Evolutionary conservation across 2,113 vertebrate species (phyloP), one percentile per base, ranked within the genome.

Genomic region (Gymnocephalus cernua): DNA sequence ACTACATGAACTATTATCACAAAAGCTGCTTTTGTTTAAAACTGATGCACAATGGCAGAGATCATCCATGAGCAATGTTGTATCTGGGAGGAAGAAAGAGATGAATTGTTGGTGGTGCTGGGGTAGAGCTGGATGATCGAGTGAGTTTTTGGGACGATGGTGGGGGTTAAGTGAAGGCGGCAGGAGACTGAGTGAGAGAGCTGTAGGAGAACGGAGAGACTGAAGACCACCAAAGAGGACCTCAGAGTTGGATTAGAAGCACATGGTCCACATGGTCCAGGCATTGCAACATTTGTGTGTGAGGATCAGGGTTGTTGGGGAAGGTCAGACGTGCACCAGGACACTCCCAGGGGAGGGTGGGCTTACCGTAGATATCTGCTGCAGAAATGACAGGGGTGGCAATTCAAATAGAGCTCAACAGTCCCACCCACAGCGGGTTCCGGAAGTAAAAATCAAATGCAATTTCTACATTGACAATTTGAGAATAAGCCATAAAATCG

Each of bases 161-260:
- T 6, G 11, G 15, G 50, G 21, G 58, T 29, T 62, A 54, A 59
- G 35, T 59, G 29, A 62, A 1, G 13, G 72, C 64, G 27, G 23
- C 57, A 71, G 65, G 32, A 61, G 23, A 50, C 18, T 25, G 54
- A 69, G 16, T 64, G 61, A 53, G 45, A 59, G 35, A 25, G 58
- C 14, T 6, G 32, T 53, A 29, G 48, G 47, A 63, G 21, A 61
- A 61, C 38, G 14, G 47, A 61, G 51, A 77, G 5, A 80, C 54
- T 79, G 61, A 75, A 32, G 80, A 91, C 79, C 79, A 86, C 75
- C 86, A 84, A 80, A 48, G 72, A 83, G 71, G 32, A 69, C 41
- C 35, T 0, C 27, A 44, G 47, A 71, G 27, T 19, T 78, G 53
- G 63, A 87, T 90, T 85, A 65, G 71, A 89, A 90, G 85, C 91